Evolutionary conservation across 2,888 invertebrate species (phyloP), one percentile per base, ranked within the genome.

Genomic region (Sminthurinus aureus): DNA sequence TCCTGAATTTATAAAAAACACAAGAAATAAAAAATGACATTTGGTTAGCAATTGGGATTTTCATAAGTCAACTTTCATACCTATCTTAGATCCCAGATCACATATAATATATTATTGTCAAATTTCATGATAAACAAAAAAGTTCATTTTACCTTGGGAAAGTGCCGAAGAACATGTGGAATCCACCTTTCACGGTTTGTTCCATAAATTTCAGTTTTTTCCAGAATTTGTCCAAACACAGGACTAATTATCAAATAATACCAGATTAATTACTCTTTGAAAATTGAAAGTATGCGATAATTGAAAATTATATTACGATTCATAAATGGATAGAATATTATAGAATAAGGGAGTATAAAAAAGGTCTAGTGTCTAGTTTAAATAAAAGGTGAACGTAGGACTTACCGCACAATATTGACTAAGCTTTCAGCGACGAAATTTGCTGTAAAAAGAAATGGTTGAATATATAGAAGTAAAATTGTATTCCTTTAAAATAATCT

Each of bases 151-250:
- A 69, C 81, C 50, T 81, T 64, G 24, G 81, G 81, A n/a, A 81
- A 81, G 51, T 81, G 81, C 73, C 81, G 81, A n/a, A 81, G 58
- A 24, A 81, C 81, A 38, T 71, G 51, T 4, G 81, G 81, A 15
- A 81, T 20, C 81, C 81, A 79, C n/a, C 71, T 52, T 8, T 78
- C 78, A 64, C 51, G 13, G 51, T 83, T 78, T 12, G 83, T 79
- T 24, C 83, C 83, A n/a, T 79, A 83, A 26, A 83, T 83, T 74
- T 83, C 83, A n/a, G 83, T 83, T 50, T 78, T 71, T 20, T 83
- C 83, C 83, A 83, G 38, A 52, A 83, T 83, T 26, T 78, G 26
- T 13, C 83, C 79, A 24, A 83, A 79, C 0, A 83, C 79, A 0
- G 83, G 83, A 50, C 82, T 67, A 24, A 24, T 26, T 9, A 20